A percentile compares a stretch with the other conserved stretches of the same genome.
Conservation (phyloP, 2,797 vertebrate species). For the Diceros bicornis region DNA sequence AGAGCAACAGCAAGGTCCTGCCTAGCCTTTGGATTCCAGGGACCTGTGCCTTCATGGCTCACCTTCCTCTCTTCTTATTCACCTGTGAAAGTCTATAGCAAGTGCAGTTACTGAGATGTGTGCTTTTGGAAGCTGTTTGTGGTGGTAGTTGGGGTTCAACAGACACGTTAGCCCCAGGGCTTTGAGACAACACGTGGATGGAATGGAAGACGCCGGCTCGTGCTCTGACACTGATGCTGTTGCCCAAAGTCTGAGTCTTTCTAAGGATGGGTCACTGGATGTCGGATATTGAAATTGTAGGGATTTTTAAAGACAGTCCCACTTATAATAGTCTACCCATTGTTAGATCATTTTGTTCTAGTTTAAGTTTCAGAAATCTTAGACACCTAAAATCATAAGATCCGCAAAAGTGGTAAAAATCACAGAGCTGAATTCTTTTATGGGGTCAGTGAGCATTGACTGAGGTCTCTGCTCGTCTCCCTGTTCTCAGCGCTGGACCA, state of each 20-base stretch:
- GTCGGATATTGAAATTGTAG: background rate
- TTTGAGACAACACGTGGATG: background rate
- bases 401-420: background rate
- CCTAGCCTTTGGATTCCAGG: background rate
- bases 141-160: background rate
- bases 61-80: background rate
- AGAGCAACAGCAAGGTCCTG: background rate
- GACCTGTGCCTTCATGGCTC: background rate
- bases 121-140: background rate
- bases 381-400: background rate
- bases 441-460: background rate
- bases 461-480: background rate
- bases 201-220: background rate
- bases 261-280: background rate
- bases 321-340: background rate
- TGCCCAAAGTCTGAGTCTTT: background rate
- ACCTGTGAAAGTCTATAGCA: background rate
- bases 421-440: background rate
- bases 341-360: background rate
- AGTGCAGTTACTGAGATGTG: background rate
- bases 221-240: background rate
- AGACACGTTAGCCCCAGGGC: background rate
- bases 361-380: background rate
- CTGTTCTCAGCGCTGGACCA: background rate
- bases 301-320: background rate